A percentile compares a stretch with the other conserved stretches of the same genome.
phyloP scores from a whole-genome alignment of 2,888 invertebrate species.

The Eutolmus rufibarbis region DNA sequence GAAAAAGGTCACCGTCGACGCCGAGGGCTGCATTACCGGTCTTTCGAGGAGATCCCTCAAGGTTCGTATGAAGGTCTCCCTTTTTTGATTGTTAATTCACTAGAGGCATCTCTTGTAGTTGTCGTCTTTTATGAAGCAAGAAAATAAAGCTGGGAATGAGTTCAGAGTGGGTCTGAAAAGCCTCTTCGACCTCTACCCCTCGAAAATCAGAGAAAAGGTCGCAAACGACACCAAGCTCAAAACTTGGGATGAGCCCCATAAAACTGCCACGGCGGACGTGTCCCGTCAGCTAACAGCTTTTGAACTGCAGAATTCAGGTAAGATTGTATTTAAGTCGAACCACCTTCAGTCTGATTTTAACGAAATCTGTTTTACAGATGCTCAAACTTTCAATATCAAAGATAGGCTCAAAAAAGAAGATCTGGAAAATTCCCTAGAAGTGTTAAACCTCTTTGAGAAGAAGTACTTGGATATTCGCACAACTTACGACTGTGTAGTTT shows the following conservation, averaged over 20 bases:
- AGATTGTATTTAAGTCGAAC: conserved; percentile 10
- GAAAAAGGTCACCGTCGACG: conserved; percentile 70
- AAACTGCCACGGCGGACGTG: conserved; percentile 79
- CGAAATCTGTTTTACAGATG: conserved; percentile 54
- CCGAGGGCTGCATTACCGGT: conserved; percentile 82
- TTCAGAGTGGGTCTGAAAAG: conserved; percentile 89
- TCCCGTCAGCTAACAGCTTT: conserved; percentile 78
- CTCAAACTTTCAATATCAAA: conserved; percentile 66
- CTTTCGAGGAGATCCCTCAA: conserved; percentile 87
- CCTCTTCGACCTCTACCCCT: conserved; percentile 86
- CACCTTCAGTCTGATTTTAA: background rate
- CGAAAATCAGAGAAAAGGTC: conserved; percentile 81
- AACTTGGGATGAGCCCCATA: conserved; percentile 85
- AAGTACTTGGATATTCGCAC: conserved; percentile 88
- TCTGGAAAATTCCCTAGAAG: conserved; percentile 83
- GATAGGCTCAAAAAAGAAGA: conserved; percentile 90
- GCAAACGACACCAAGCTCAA: conserved; percentile 80
- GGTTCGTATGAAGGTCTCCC: conserved; percentile 65
- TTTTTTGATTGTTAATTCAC: conserved; percentile 9
- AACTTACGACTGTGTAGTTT: conserved; percentile 91
- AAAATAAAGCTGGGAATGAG: conserved; percentile 81
- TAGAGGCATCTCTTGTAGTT: conserved; percentile 50
- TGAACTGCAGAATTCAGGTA: conserved; percentile 71
- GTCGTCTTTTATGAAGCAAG: conserved; percentile 55
- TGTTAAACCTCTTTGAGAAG: conserved; percentile 83